These are phyloP conservation scores for Porites divaricata DNA, from an alignment of 92 coral and sea anemone species.

Conservation along the genomic window DNA sequence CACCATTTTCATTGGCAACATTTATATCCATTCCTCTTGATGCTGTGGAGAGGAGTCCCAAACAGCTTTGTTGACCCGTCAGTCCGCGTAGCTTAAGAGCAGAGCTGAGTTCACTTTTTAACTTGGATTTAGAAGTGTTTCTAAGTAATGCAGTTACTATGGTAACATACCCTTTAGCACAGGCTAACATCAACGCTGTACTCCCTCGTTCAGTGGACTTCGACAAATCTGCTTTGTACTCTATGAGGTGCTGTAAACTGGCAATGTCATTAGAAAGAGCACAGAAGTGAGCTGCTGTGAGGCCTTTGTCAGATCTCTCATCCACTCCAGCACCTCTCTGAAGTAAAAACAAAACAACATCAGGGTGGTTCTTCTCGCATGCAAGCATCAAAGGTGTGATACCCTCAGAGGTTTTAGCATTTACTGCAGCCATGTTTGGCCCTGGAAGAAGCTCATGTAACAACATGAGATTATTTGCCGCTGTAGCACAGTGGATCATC, in stretches of 20 bases:
- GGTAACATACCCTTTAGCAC: conserved; percentile 81
- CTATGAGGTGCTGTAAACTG: conserved; percentile 78
- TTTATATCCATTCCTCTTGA: conserved; percentile 52
- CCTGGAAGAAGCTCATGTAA: conserved; percentile 70
- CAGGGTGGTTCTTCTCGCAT: conserved; percentile 84
- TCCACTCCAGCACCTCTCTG: conserved; percentile 72
- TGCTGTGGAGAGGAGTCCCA: conserved; percentile 26
- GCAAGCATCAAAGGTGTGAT: conserved; percentile 85
- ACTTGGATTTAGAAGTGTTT: conserved; percentile 58
- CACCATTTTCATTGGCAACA: conserved; percentile 65
- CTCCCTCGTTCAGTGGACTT: conserved; percentile 81
- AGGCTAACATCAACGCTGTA: conserved; percentile 80
- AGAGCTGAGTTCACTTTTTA: conserved; percentile 50
- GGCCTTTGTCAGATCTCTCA: conserved; percentile 72
- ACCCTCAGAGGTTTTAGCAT: conserved; percentile 77
- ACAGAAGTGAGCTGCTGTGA: conserved; percentile 83
- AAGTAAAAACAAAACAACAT: conserved; percentile 69
- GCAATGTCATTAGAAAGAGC: conserved; percentile 75
- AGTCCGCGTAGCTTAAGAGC: conserved; percentile 24
- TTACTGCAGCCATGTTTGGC: conserved; percentile 52
- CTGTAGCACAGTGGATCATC: conserved; percentile 80
- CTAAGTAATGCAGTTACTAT: conserved; percentile 71
- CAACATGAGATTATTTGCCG: conserved; percentile 76
- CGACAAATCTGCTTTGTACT: conserved; percentile 68
- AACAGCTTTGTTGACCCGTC: conserved; percentile 44